A percentile compares a stretch with the other conserved stretches of the same genome.
Conservation (phyloP, 1,140 invertebrate genomes). For the Nomia melanderi region DNA sequence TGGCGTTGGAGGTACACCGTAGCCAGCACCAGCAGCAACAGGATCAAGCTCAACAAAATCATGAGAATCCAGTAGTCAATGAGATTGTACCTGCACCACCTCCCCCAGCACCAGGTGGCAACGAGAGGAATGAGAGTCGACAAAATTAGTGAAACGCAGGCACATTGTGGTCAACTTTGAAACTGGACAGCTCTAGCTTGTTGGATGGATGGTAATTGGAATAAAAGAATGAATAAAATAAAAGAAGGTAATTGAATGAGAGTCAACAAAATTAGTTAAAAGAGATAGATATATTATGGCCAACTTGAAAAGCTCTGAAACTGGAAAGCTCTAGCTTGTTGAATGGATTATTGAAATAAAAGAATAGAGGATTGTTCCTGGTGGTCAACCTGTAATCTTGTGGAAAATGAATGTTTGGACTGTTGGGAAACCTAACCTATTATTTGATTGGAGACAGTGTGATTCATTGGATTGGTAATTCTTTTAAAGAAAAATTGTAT, state of each 20-base stretch:
- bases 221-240: background rate
- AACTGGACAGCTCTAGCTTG: background rate
- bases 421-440: no score
- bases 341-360: no score
- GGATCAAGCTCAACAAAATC: conserved; percentile 46
- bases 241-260: background rate
- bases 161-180: background rate
- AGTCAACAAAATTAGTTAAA: no score
- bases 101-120: background rate
- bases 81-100: conserved; percentile 15
- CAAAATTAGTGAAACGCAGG: background rate
- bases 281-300: no score
- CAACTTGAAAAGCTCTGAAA: no score
- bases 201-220: background rate
- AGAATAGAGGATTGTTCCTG: no score
- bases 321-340: no score
- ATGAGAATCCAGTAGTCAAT: conserved; percentile 25
- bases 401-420: background rate
- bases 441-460: no score
- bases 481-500: background rate
- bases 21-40: conserved; percentile 80
- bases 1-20: conserved; percentile 82
- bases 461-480: no score
- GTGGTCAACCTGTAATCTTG: no score
- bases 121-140: background rate